phyloP scores from a whole-genome alignment of 2,888 invertebrate species.

The Carcina quercana region DNA sequence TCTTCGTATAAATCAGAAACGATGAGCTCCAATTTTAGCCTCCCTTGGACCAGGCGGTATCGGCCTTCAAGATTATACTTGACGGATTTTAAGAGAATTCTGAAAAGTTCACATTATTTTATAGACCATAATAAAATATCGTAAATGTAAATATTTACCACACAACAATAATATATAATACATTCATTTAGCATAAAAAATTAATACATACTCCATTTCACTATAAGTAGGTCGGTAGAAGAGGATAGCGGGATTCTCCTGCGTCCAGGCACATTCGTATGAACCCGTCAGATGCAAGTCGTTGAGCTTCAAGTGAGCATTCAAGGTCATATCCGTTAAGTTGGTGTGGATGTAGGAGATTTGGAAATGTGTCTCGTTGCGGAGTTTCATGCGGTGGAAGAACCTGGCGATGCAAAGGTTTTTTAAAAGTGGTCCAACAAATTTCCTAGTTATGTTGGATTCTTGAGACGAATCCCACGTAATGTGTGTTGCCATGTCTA shows the following conservation, averaged over 20 bases:
- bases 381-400: constrained; percentile 56
- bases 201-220: constrained; percentile 38
- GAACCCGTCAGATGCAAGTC: constrained; percentile 48
- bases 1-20: constrained; percentile 32
- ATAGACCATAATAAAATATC: no score
- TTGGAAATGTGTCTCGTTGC: constrained; percentile 46
- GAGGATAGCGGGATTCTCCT: constrained; percentile 26
- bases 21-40: constrained; percentile 36
- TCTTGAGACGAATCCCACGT: no score
- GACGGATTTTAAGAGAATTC: constrained; percentile 43
- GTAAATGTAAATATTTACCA: no score
- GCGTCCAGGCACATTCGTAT: constrained; percentile 38
- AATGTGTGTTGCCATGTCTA: no score
- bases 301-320: constrained; percentile 30
- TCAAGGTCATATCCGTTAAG: constrained; percentile 32
- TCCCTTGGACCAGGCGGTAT: constrained; percentile 37
- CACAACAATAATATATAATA: constrained; percentile 1
- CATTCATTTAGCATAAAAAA: background rate
- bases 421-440: background rate
- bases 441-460: no score
- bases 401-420: constrained; percentile 30
- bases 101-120: no score
- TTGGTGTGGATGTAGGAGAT: constrained; percentile 34
- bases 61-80: constrained; percentile 43
- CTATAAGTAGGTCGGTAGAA: constrained; percentile 43